A percentile compares a stretch with the other conserved stretches of the same genome.
Evolutionary conservation across 2,797 vertebrate genomes (phyloP).

Genomic region (Hyperoplus lanceolatus): DNA sequence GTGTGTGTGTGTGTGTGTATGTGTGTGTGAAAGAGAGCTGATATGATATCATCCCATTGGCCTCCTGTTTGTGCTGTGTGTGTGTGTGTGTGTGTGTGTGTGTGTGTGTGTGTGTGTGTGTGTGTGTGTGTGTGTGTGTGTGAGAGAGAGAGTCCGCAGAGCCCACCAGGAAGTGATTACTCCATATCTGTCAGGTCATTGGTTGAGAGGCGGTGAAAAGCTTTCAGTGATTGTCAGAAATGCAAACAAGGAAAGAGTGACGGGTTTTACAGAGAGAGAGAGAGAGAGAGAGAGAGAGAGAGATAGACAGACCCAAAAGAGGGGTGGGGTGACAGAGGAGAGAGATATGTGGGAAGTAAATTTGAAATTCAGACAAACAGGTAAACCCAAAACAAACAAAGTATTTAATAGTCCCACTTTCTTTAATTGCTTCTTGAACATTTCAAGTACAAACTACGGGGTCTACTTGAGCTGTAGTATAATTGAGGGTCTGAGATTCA

Average conservation of each 20-base stretch:
- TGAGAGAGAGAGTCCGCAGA: slow-evolving; percentile 53
- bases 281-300: slow-evolving; percentile 23
- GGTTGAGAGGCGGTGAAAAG: slow-evolving; percentile 65
- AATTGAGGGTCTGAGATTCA: not conserved
- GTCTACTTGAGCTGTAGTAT: not conserved
- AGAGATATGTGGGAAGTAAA: not conserved
- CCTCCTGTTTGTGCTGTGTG: slow-evolving; percentile 69
- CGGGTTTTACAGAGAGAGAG: slow-evolving; percentile 48
- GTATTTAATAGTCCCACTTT: not conserved
- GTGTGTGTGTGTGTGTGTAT: slow-evolving; percentile 46
- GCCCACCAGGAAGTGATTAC: slow-evolving; percentile 83
- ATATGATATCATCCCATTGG: slow-evolving; percentile 85
- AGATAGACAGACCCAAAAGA: slow-evolving; percentile 27
- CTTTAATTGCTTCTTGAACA: not conserved
- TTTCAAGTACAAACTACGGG: no score
- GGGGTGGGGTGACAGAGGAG: slow-evolving; percentile 5
- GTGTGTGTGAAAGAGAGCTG: slow-evolving; percentile 40
- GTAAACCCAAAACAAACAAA: slow-evolving; percentile 27
- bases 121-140: slow-evolving; percentile 37
- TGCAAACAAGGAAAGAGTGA: slow-evolving; percentile 69
- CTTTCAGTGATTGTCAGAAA: slow-evolving; percentile 68
- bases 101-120: slow-evolving; percentile 33
- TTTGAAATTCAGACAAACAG: slow-evolving; percentile 27
- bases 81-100: slow-evolving; percentile 26
- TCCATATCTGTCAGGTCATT: slow-evolving; percentile 70